phyloP scores from a whole-genome alignment of 92 coral and sea anemone genomes.

The Blastomussa wellsi region DNA sequence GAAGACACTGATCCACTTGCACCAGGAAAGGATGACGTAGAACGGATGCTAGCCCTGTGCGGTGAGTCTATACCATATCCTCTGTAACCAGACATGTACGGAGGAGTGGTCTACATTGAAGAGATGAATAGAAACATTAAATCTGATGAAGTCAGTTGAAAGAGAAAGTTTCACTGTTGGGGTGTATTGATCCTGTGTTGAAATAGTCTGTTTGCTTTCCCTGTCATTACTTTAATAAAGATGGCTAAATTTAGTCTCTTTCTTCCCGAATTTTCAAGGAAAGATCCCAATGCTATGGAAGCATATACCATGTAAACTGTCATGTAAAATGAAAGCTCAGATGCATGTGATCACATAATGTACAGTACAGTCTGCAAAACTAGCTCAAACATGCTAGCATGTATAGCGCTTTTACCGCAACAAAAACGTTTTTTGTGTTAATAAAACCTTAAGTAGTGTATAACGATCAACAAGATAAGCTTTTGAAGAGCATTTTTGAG shows the following conservation, averaged over 20 bases:
- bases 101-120: slow-evolving; percentile 57
- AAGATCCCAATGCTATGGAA: neutral
- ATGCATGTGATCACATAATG: neutral
- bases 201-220: neutral
- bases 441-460: neutral
- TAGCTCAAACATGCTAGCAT: neutral
- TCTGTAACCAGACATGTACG: slow-evolving; percentile 63
- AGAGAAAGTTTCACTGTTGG: neutral
- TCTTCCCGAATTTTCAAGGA: neutral
- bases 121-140: neutral
- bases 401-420: neutral
- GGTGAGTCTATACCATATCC: slow-evolving; percentile 69
- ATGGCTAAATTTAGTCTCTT: neutral
- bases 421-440: neutral
- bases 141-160: neutral
- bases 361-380: neutral
- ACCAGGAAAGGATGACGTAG: slow-evolving; percentile 73
- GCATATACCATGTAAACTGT: neutral
- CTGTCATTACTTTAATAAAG: neutral
- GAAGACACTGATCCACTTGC: slow-evolving; percentile 92
- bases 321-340: neutral
- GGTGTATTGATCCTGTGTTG: neutral
- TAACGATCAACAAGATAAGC: neutral
- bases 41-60: slow-evolving; percentile 78
- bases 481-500: neutral